Base-by-base conservation (phyloP, 2,888 invertebrate species). In the Aelia acuminata region DNA sequence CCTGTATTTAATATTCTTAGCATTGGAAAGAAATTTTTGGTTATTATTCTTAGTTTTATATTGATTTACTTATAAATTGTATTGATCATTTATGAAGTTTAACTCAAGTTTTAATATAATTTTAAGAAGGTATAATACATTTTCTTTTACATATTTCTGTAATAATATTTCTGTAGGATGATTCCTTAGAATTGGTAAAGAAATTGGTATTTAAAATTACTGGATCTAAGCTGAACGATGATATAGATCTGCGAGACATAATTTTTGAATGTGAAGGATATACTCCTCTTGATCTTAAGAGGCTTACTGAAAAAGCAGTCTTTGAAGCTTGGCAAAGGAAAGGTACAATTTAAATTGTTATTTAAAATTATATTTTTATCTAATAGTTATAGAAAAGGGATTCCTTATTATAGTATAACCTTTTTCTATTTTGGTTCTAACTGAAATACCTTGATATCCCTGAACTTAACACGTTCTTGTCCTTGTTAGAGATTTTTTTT, bases 231-330 rank as follows among this genome's bases (percentile, higher is more conserved):
- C 7, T 88, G 31, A 57, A 35, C 31, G 48, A 88, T n/a, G 84
- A 89, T 31, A n/a, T 84, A 5, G 94, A 95, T 92, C 93, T 95
- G 91, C 47, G 20, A 47, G 70, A 70, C 5, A 93, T 96, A 90
- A 94, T 95, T 11, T 93, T 94, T 90, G 94, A 95, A 91, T 96
- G 96, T 1, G 96, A 96, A 91, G 96, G 96, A 39, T 95, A 94
- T 92, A 95, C 94, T 87, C 93, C 94, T 22, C 94, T 96, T 90
- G 96, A 97, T 92, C 92, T 97, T n/a, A 75, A 87, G 70, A 3
- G 95, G 96, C 92, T 94, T 96, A 91, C 94, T 95, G 35, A 95
- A 95, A 90, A 95, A 92, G 94, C 95, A 49, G 94, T 95, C 91
- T 97, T 96, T 92, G 94, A 95, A 91, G 94, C 95, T 43, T 94